Evolutionary conservation across 1,140 invertebrate genomes (phyloP).

Genomic region (Meloidogyne floridensis): DNA sequence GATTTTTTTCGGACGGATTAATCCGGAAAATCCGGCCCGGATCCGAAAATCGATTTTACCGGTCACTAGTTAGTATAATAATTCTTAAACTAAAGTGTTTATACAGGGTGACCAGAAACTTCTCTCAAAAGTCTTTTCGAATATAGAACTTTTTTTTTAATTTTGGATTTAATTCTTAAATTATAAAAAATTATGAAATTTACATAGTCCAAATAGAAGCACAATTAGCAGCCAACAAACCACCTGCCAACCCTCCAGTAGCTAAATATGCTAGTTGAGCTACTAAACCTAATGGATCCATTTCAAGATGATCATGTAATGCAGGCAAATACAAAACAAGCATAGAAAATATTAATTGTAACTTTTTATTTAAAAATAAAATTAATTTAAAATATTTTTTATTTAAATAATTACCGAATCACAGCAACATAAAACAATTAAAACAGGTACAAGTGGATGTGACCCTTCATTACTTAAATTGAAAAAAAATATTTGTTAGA

Average conservation of each 20-base stretch:
- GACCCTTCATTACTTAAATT: slow-evolving; percentile 30
- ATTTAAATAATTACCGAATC: slow-evolving; percentile 36
- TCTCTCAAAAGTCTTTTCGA: too few relatives aligned
- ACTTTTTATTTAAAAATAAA: neutral
- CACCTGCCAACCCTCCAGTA: slow-evolving; percentile 59
- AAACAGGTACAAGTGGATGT: slow-evolving; percentile 60
- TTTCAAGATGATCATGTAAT: slow-evolving; percentile 59
- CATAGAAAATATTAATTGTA: slow-evolving; percentile 61
- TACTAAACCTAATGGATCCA: slow-evolving; percentile 43
- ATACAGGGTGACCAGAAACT: too few relatives aligned
- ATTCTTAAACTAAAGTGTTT: too few relatives aligned
- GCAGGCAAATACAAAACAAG: slow-evolving; percentile 60
- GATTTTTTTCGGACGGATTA: too few relatives aligned
- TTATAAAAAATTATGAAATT: neutral
- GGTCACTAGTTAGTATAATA: too few relatives aligned
- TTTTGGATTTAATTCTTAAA: too few relatives aligned
- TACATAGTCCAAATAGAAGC: slow-evolving; percentile 63
- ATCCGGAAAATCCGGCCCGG: too few relatives aligned
- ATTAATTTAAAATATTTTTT: neutral
- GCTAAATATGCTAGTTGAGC: slow-evolving; percentile 61
- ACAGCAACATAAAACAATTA: slow-evolving; percentile 58
- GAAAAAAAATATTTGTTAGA: neutral
- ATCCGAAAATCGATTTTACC: too few relatives aligned
- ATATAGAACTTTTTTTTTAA: too few relatives aligned
- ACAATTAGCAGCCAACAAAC: slow-evolving; percentile 59